Percentiles rank a stretch among this genome's conserved stretches.
These are phyloP conservation scores for Mus caroli DNA, from an alignment of 2,797 vertebrate genomes.

Conservation along the genomic window DNA sequence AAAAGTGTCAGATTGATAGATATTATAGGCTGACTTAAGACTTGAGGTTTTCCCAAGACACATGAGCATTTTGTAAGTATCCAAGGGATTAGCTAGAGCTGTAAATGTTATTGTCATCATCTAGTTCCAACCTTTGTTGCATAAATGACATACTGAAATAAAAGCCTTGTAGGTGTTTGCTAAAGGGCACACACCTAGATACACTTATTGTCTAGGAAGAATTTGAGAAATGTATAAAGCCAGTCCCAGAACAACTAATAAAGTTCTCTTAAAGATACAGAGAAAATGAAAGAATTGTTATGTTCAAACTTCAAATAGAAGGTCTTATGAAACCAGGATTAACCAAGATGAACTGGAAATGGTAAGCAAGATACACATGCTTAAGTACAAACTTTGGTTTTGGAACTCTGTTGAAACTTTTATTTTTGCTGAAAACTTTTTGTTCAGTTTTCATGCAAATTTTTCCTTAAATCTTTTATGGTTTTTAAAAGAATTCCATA, in stretches of 20 bases:
- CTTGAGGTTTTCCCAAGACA: slow-evolving; percentile 58
- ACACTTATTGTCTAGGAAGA: background rate
- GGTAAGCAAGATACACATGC: background rate
- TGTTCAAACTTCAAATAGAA: background rate
- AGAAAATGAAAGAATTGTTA: background rate
- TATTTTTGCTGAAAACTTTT: background rate
- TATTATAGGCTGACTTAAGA: slow-evolving; percentile 32
- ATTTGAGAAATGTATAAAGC: background rate
- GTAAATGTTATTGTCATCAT: background rate
- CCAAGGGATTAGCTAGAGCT: slow-evolving; percentile 46
- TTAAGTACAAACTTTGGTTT: background rate
- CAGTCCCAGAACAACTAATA: background rate
- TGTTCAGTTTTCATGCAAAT: background rate
- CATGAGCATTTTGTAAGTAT: slow-evolving; percentile 51
- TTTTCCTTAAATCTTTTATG: background rate
- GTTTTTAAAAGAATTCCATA: background rate
- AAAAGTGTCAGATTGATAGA: slow-evolving; percentile 38
- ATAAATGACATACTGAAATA: slow-evolving; percentile 15
- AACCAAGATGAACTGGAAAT: background rate
- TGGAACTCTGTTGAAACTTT: background rate
- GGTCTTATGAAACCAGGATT: background rate
- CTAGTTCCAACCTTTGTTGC: background rate
- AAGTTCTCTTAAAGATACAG: background rate
- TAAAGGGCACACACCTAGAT: background rate
- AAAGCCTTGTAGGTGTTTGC: slow-evolving; percentile 29